These are phyloP conservation scores for Aleadryas rufinucha DNA, from an alignment of 2,113 vertebrate species.

Conservation along the genomic window DNA sequence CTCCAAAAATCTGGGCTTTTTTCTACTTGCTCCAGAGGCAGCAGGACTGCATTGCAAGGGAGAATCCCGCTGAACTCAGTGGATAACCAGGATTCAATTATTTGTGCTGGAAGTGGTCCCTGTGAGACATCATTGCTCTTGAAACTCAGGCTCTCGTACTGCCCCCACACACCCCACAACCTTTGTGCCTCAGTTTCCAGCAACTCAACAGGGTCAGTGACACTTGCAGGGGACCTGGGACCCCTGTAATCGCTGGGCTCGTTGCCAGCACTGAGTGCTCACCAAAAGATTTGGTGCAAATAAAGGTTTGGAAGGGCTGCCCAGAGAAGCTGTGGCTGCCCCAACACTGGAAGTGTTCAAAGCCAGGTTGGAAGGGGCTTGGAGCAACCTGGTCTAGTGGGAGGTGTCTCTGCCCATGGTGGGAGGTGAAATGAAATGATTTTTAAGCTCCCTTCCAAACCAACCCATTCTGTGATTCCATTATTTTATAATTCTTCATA, in stretches of 20 bases:
- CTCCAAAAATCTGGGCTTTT: background rate
- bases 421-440: no score
- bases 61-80: fast-evolving
- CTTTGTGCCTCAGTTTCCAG: background rate
- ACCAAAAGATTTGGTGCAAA: background rate
- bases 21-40: background rate
- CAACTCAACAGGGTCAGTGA: background rate
- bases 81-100: background rate
- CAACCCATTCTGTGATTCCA: background rate
- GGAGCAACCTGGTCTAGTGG: fast-evolving
- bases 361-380: fast-evolving
- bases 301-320: background rate
- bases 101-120: background rate
- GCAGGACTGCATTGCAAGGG: background rate
- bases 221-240: background rate
- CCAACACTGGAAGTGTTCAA: background rate
- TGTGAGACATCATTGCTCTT: fast-evolving
- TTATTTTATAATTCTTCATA: background rate
- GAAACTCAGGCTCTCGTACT: background rate
- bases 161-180: background rate
- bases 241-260: fast-evolving
- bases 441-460: background rate
- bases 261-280: background rate
- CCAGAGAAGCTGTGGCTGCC: background rate
- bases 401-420: background rate